A percentile compares a stretch with the other conserved stretches of the same genome.
Evolutionary conservation across 2,888 invertebrate species (phyloP).

Genomic region (Lypha dubia): DNA sequence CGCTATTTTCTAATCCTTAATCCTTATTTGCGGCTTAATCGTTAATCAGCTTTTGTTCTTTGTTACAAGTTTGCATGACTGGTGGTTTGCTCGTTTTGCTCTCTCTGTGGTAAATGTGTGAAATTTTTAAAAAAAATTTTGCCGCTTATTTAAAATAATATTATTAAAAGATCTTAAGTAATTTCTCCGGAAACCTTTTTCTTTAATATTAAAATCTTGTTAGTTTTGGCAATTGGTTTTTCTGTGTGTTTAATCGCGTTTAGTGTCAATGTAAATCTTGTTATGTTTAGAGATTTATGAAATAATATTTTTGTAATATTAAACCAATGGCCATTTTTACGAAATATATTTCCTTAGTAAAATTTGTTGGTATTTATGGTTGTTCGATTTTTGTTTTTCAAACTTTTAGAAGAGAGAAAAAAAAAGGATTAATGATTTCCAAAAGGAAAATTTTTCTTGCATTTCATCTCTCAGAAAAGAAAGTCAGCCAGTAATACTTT

Average conservation of each 20-base stretch:
- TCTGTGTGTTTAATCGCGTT: slow-evolving; percentile 33
- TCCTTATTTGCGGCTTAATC: slow-evolving; percentile 78
- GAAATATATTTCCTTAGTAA: too few relatives aligned
- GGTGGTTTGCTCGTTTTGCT: neutral
- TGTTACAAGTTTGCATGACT: neutral
- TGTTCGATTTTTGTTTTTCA: neutral
- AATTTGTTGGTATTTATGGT: too few relatives aligned
- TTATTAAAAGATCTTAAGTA: slow-evolving; percentile 42
- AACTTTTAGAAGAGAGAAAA: too few relatives aligned
- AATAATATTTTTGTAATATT: slow-evolving; percentile 21
- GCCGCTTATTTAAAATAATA: slow-evolving; percentile 49
- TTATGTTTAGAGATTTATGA: slow-evolving; percentile 27
- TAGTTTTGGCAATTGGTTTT: slow-evolving; percentile 39
- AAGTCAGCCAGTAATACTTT: too few relatives aligned
- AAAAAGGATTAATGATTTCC: too few relatives aligned
- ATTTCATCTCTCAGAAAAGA: too few relatives aligned
- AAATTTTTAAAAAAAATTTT: slow-evolving; percentile 43
- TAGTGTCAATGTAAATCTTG: slow-evolving; percentile 32
- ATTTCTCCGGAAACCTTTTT: slow-evolving; percentile 30
- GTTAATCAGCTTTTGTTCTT: slow-evolving; percentile 76
- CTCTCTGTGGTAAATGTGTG: slow-evolving; percentile 22
- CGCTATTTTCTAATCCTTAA: slow-evolving; percentile 42
- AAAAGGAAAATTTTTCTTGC: too few relatives aligned
- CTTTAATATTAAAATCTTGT: slow-evolving; percentile 48
- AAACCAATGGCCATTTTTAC: neutral